Conservation (phyloP, 2,113 vertebrate genomes). For the Thamnaconus septentrionalis region DNA sequence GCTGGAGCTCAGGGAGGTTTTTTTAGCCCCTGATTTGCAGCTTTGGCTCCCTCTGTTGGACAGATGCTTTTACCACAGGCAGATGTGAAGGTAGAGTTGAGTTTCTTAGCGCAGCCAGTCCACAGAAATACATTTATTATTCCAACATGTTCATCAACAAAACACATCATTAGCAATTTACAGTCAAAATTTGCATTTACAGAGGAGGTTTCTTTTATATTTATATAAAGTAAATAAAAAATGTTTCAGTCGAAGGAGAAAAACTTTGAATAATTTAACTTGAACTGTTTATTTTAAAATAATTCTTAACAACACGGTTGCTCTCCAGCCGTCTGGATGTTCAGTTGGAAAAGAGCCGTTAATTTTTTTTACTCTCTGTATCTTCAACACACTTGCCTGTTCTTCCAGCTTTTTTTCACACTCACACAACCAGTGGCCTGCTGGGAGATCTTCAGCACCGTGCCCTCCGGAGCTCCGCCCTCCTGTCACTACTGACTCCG, state of each 20-base stretch:
- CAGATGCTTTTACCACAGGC: background rate
- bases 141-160: conserved; percentile 61
- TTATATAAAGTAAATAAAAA: too few relatives aligned
- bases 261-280: too few relatives aligned
- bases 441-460: background rate
- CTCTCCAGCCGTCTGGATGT: background rate
- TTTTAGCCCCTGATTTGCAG: too few relatives aligned
- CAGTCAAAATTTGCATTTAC: conserved; percentile 68
- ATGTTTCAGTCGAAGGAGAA: too few relatives aligned
- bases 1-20: too few relatives aligned
- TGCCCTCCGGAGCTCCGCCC: too few relatives aligned
- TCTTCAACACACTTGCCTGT: conserved; percentile 25
- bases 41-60: conserved; percentile 40
- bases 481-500: too few relatives aligned
- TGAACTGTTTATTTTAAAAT: too few relatives aligned
- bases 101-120: conserved; percentile 28
- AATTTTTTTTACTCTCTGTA: conserved; percentile 58
- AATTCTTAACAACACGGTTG: too few relatives aligned
- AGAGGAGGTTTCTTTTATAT: conserved; percentile 7
- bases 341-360: conserved; percentile 51
- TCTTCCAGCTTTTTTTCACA: background rate
- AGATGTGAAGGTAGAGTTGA: background rate
- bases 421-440: background rate
- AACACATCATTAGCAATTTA: conserved; percentile 50
- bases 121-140: conserved; percentile 64